Evolutionary conservation across 2,888 invertebrate species (phyloP), one percentile per base, ranked within the genome.

Genomic region (Neuroscelio doddi): DNA sequence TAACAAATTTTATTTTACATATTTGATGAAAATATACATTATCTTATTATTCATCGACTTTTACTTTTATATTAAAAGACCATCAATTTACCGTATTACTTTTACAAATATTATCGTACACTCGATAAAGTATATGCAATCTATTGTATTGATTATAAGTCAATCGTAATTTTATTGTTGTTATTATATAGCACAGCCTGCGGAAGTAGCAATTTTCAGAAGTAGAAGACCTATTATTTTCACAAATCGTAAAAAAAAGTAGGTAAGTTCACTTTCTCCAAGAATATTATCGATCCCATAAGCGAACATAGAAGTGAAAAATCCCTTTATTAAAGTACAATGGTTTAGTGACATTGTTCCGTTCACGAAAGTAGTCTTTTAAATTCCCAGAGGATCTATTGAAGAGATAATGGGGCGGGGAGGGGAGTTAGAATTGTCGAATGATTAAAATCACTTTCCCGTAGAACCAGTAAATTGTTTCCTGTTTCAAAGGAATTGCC

Each of bases 381-480:
- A 36, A 51, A 56, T 71, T 70, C 70, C 63, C 66, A 68, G 51
- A 57, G 62, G 68, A 68, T 59, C 53, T 57, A 36, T 49, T 50
- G 51, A 51, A 64, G 63, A 64, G 64, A 63, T 69, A 69, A 64
- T 70, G 39, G 45, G 47, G 59, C n/a, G 61, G 49, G 59, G 66
- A 62, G 59, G 68, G 69, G 66, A 56, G 62, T 56, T 49, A 57
- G 66, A 29, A 69, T 70, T 64, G 57, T 46, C 66, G 57, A 73
- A 70, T 70, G 71, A 74, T 76, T 69, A 69, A 68, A 73, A 74
- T 77, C 73, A 74, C 77, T 78, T 76, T 77, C 76, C 71, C 74
- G 72, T 64, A 58, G 41, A 65, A 52, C 50, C 41, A 55, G 70
- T 65, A 65, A 70, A 70, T 68, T 68, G 65, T 68, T 74, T 72